phyloP scores from a whole-genome alignment of 2,888 invertebrate species.

The Notodromas monacha region DNA sequence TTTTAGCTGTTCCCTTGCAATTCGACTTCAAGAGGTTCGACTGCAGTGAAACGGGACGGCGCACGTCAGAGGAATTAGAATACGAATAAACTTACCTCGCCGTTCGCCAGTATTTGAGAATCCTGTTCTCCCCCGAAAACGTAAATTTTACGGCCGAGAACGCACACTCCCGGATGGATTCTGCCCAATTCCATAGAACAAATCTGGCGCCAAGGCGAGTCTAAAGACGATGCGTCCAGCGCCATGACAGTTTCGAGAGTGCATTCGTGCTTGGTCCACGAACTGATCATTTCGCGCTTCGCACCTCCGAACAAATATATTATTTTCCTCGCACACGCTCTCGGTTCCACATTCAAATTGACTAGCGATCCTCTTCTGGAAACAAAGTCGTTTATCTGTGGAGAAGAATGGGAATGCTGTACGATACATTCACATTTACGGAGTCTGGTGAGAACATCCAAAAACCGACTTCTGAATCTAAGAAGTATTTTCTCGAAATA shows the following conservation, averaged over 20 bases:
- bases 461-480: too few relatives aligned
- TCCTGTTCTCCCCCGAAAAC: conserved; percentile 73
- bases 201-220: conserved; percentile 42
- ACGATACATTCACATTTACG: too few relatives aligned
- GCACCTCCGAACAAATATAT: conserved; percentile 65
- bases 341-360: conserved; percentile 30
- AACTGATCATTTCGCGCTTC: conserved; percentile 30
- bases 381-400: too few relatives aligned
- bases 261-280: conserved; percentile 40
- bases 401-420: too few relatives aligned
- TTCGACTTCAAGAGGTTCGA: too few relatives aligned
- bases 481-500: too few relatives aligned
- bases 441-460: too few relatives aligned
- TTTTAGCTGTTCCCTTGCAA: too few relatives aligned
- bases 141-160: conserved; percentile 49
- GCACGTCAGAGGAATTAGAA: too few relatives aligned
- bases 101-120: conserved; percentile 52
- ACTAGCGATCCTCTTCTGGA: conserved; percentile 41
- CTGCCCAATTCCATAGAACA: conserved; percentile 49
- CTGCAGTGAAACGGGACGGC: too few relatives aligned
- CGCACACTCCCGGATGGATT: conserved; percentile 54
- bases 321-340: conserved; percentile 51
- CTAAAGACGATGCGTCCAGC: conserved; percentile 41
- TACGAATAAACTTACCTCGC: too few relatives aligned
- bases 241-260: conserved; percentile 49